Base-by-base conservation (phyloP, 2,797 vertebrate genomes). In the Argentina silus region DNA sequence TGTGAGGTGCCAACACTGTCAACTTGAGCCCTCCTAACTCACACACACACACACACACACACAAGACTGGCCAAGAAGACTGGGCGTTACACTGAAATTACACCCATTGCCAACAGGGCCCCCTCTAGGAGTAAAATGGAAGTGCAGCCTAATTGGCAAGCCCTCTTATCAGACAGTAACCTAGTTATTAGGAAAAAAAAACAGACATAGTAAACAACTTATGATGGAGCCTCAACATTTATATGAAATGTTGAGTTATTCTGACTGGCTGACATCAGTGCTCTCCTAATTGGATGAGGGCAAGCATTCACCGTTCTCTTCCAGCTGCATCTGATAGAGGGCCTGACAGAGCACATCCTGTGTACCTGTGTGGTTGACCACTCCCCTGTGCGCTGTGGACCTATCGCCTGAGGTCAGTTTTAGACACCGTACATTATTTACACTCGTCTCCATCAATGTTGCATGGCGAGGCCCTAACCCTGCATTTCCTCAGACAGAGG, bases 351-450 rank as follows among this genome's bases (percentile, higher is more conserved):
- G 27, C 27, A 36, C 27, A 36, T 36, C 27, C 27, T 36, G 27
- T 36, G 1, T 36, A 69, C 10, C 7, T 44, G 9, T 27, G 19
- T 60, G 1, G 56, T 45, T 15, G 7, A 12, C 56, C 8, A 3
- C 60, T 62, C 60, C 14, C 44, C 17, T n/a, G 19, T 3, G 56
- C 3, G 19, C n/a, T 48, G 56, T 2, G 47, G 56, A 61, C 60
- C 50, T 44, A 50, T 8, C 10, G 55, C 44, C 51, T 42, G n/a
- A 15, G 72, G 72, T 57, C 55, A 66, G 44, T 5, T 44, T 44
- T 1, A n/a, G 19, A 12, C 56, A 12, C 27, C 23, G 42, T 67
- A 43, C 56, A 76, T 76, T 66, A 70, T 76, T 70, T n/a, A 76
- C 21, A 11, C 15, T 59, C 9, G 7, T 14, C 27, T 42, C 27